A percentile compares a stretch with the other conserved stretches of the same genome.
phyloP scores from a whole-genome alignment of 2,888 invertebrate species.

The Aleiodes testaceus region DNA sequence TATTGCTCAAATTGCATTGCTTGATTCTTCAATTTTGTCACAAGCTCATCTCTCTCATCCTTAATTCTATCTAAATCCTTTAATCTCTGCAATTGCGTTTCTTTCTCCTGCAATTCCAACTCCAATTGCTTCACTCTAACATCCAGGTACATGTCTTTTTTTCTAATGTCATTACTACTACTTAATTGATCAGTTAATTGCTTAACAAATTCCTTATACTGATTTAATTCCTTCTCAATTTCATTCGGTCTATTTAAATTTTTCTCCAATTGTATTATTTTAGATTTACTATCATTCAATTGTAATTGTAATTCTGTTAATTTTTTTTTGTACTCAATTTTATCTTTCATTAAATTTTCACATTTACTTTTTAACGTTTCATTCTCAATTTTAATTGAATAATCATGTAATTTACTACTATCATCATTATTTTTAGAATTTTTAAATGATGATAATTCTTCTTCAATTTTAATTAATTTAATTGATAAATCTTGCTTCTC shows the following conservation, averaged over 20 bases:
- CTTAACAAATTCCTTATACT: conserved; percentile 59
- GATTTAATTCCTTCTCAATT: conserved; percentile 59
- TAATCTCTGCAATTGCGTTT: conserved; percentile 56
- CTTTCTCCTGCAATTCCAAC: conserved; percentile 59
- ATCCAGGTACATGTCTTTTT: conserved; percentile 54
- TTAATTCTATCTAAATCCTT: conserved; percentile 67
- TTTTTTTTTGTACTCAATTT: conserved; percentile 72
- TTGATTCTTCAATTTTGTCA: conserved; percentile 78
- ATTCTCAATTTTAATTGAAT: conserved; percentile 55
- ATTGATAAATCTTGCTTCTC: conserved; percentile 58
- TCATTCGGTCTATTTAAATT: conserved; percentile 60
- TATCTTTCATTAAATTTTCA: conserved; percentile 59
- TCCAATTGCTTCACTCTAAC: conserved; percentile 62
- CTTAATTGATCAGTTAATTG: conserved; percentile 55
- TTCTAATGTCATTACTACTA: conserved; percentile 55
- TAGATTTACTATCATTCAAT: conserved; percentile 65
- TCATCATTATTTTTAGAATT: conserved; percentile 55
- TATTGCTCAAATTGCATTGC: conserved; percentile 80
- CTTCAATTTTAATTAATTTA: conserved; percentile 57
- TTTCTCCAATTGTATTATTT: conserved; percentile 66
- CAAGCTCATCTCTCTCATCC: conserved; percentile 77
- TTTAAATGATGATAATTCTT: conserved; percentile 54
- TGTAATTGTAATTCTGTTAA: conserved; percentile 75
- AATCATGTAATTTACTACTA: conserved; percentile 50
- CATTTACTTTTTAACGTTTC: conserved; percentile 60